Conservation (phyloP, 2,888 invertebrate genomes). For the Drosophila bunnanda region DNA sequence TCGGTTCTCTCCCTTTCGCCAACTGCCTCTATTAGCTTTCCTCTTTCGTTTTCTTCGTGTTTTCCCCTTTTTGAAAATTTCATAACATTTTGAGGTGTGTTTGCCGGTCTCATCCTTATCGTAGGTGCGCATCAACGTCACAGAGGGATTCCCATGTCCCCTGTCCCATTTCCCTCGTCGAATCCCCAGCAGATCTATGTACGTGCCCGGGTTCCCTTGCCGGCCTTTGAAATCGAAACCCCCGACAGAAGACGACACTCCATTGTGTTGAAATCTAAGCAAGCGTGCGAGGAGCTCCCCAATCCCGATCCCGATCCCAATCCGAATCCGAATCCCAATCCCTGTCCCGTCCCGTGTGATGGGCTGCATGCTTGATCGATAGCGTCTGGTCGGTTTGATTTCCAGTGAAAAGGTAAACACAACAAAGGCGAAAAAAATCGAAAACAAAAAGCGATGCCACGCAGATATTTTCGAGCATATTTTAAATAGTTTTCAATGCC, state of each 20-base stretch:
- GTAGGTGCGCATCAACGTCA: constrained; percentile 78
- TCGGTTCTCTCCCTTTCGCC: constrained; percentile 14
- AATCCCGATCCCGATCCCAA: constrained; percentile 5
- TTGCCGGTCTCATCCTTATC: constrained; percentile 68
- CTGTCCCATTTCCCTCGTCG: constrained; percentile 4
- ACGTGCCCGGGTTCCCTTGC: constrained; percentile 63
- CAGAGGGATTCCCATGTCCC: constrained; percentile 54
- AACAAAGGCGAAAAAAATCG: constrained; percentile 37
- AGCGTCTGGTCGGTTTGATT: constrained; percentile 55
- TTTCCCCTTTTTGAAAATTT: constrained; percentile 18
- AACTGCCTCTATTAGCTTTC: constrained; percentile 17
- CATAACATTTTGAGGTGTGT: constrained; percentile 62
- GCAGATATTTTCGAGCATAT: constrained; percentile 62
- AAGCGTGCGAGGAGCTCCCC: constrained; percentile 36
- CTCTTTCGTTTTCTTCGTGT: background rate
- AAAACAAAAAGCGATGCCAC: constrained; percentile 63
- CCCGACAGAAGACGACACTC: constrained; percentile 41
- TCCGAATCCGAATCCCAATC: constrained; percentile 4
- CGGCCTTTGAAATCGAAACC: constrained; percentile 77
- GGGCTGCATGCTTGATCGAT: constrained; percentile 75
- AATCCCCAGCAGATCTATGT: constrained; percentile 34
- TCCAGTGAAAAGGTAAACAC: constrained; percentile 68
- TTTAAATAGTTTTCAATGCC: constrained; percentile 78
- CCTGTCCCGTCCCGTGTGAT: constrained; percentile 39
- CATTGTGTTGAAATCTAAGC: constrained; percentile 76